phyloP scores from a whole-genome alignment of 2,888 invertebrate genomes.

The Toxonevra muliebris region DNA sequence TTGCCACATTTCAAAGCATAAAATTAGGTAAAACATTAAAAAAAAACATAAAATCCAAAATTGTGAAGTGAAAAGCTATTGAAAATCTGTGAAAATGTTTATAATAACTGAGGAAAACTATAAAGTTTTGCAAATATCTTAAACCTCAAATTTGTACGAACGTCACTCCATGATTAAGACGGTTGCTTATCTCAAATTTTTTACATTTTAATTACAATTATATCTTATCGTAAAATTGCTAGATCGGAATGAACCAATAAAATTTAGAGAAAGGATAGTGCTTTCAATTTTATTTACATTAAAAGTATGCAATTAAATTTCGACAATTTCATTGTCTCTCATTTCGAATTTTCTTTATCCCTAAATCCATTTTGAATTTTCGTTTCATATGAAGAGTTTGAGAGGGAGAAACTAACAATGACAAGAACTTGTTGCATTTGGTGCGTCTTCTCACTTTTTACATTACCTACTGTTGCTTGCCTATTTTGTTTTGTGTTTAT shows the following conservation, averaged over 20 bases:
- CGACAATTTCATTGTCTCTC: not conserved
- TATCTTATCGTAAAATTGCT: not conserved
- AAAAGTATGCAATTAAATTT: constrained; percentile 37
- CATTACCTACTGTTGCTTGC: not conserved
- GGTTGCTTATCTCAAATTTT: too few relatives aligned
- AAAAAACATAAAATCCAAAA: not conserved
- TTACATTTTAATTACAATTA: not conserved
- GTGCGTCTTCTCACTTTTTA: constrained; percentile 16
- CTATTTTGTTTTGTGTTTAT: not conserved
- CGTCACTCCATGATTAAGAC: too few relatives aligned
- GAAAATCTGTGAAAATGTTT: not conserved
- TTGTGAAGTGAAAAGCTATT: not conserved
- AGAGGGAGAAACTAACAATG: constrained; percentile 3
- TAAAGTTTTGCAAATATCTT: not conserved
- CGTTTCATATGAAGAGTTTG: not conserved
- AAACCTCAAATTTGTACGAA: not conserved
- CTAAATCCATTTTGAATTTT: constrained; percentile 8
- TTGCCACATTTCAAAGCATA: constrained; percentile 49
- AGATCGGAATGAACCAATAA: not conserved
- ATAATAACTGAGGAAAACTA: not conserved
- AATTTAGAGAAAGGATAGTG: not conserved
- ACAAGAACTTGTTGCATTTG: constrained; percentile 45
- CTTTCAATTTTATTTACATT: not conserved
- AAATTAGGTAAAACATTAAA: constrained; percentile 46
- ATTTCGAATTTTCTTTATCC: not conserved